Evolutionary conservation across 2,113 vertebrate species (phyloP).

Genomic region (Meleagris gallopavo): DNA sequence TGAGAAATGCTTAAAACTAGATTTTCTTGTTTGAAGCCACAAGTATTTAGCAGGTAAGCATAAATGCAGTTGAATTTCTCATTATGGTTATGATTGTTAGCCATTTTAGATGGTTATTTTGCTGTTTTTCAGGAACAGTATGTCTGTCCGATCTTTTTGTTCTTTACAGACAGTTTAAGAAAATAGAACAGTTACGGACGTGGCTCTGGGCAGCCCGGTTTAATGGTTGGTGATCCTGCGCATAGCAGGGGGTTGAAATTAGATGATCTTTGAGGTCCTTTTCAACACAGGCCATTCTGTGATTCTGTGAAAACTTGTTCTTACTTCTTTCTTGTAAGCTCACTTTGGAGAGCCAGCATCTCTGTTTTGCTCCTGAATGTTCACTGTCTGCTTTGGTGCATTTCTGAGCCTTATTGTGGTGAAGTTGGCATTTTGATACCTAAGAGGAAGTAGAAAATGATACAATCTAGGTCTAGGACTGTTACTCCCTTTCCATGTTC

Average conservation of each 20-base stretch:
- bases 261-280: too few relatives aligned
- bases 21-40: neutral
- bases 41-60: neutral
- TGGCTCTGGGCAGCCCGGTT: too few relatives aligned
- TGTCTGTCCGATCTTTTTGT: neutral
- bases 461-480: conserved; percentile 8
- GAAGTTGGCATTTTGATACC: conserved; percentile 23
- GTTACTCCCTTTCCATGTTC: conserved; percentile 58
- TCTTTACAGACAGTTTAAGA: neutral
- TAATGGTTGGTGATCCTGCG: too few relatives aligned
- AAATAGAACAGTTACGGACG: neutral
- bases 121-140: neutral
- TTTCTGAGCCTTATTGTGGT: conserved; percentile 18
- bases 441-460: conserved; percentile 57
- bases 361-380: neutral
- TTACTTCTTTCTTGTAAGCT: neutral
- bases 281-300: too few relatives aligned
- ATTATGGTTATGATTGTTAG: neutral
- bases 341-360: neutral
- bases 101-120: neutral
- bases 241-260: too few relatives aligned
- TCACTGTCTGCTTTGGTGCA: neutral
- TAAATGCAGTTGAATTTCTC: neutral
- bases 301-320: neutral
- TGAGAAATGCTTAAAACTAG: neutral